Evolutionary conservation across 2,113 vertebrate species (phyloP).

Genomic region (Apteryx owenii): DNA sequence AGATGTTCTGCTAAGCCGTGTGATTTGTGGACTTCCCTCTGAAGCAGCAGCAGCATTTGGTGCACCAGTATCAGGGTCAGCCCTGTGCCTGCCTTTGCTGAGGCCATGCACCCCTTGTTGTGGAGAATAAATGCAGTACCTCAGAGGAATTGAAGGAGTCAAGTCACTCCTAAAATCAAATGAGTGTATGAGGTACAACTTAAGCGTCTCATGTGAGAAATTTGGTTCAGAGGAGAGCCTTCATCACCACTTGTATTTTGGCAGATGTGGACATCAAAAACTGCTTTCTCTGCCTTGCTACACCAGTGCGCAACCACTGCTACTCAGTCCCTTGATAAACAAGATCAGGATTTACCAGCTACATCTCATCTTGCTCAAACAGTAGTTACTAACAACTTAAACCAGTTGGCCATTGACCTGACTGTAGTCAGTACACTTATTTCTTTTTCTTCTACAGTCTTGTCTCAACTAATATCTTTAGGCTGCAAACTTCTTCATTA

Average conservation of each 20-base stretch:
- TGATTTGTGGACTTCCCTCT: neutral
- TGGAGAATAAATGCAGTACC: neutral
- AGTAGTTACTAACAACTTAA: neutral
- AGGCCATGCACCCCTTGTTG: neutral
- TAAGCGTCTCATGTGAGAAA: neutral
- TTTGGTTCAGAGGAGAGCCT: neutral
- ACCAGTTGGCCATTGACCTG: neutral
- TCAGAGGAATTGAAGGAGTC: neutral
- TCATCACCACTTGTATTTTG: neutral
- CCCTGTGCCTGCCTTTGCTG: neutral
- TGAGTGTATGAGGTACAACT: neutral
- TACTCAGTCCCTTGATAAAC: neutral
- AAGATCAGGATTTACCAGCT: accelerated
- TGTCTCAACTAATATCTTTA: accelerated
- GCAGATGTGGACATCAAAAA: neutral
- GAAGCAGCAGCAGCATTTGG: neutral
- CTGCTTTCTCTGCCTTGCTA: neutral
- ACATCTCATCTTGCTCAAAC: neutral
- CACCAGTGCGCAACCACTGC: accelerated
- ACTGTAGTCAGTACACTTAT: accelerated
- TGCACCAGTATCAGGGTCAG: neutral
- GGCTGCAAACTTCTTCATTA: neutral
- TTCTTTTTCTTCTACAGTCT: accelerated
- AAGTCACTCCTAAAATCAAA: neutral
- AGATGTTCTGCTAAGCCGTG: neutral